Base-by-base conservation (phyloP, 2,888 invertebrate genomes). In the Perizoma affinitatum region DNA sequence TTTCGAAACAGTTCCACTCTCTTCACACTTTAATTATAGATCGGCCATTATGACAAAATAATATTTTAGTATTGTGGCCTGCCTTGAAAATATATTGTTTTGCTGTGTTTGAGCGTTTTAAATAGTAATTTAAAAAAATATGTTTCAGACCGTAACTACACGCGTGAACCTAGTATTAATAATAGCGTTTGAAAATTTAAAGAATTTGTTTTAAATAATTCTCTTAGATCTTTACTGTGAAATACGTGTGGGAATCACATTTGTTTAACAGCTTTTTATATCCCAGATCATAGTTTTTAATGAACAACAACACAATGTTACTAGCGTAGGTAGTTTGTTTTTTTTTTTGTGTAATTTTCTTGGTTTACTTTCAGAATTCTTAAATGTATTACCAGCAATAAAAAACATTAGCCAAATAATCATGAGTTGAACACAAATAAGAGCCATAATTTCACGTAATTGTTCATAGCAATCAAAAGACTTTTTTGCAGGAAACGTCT, bases 1-100 rank as follows among this genome's bases (percentile, higher is more conserved):
- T 90, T 90, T 88, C 83, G 84, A 85, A 84, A 72, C 80, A 67
- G 83, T 84, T 84, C 84, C 80, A 81, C 83, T 88, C 87, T 85
- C 86, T 86, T 85, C 86, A 79, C 88, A 82, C 81, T 86, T 86
- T 89, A 90, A 88, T 85, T 88, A 88, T 90, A 90, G 88, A 83
- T 61, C 76, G 76, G 76, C 83, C 84, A 89, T 87, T 86, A 86
- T 84, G 84, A 86, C 83, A 81, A 83, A 82, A 85, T 85, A 80
- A 84, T 84, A 82, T 83, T 83, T 82, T 75, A 81, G 80, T 78
- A 79, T 74, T 75, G 78, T 69, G 74, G 82, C 75, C 78, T 77
- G 78, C 82, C 82, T 82, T 83, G 82, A 84, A 82, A 74, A 75
- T 73, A 73, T 74, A 83, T 84, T 76, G 77, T 71, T 77, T 76